phyloP scores from a whole-genome alignment of 30 jellyfish, hydroid and myxozoan species.

The Aurelia sp. region DNA sequence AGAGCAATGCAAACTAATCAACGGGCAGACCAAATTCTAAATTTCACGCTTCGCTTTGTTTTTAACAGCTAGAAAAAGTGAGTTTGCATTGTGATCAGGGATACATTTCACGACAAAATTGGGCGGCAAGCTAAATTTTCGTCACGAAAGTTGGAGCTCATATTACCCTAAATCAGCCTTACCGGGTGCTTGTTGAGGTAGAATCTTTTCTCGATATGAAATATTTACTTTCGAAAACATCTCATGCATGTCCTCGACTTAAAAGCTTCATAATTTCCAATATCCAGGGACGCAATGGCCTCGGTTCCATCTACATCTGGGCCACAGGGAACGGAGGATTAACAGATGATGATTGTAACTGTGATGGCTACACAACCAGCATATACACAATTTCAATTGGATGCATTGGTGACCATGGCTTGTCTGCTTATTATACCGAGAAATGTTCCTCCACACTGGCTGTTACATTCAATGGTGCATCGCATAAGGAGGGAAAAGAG shows the following conservation, averaged over 20 bases:
- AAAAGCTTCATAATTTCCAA: neutral
- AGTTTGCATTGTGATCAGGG: no score
- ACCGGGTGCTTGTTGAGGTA: neutral
- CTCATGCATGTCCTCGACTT: neutral
- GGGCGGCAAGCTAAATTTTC: neutral
- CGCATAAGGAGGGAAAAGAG: slow-evolving; percentile 98
- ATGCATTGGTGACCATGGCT: slow-evolving; percentile 99
- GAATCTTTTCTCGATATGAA: neutral
- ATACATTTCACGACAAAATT: neutral
- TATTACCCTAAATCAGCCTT: neutral
- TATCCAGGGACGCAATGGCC: slow-evolving; percentile 88
- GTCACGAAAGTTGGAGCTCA: neutral
- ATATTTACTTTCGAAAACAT: no score
- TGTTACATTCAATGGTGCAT: slow-evolving; percentile 99
- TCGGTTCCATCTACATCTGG: slow-evolving; percentile 97
- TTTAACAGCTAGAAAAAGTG: no score
- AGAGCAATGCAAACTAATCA: no score
- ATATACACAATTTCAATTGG: slow-evolving; percentile 98
- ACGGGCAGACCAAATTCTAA: no score
- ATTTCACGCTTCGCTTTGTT: no score
- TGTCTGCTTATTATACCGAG: slow-evolving; percentile 98
- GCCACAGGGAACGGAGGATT: slow-evolving; percentile 99
- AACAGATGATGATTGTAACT: slow-evolving; percentile 99
- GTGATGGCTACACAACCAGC: slow-evolving; percentile 99
- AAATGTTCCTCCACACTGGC: slow-evolving; percentile 99